These are phyloP conservation scores for Synergus itoensis DNA, from an alignment of 2,888 invertebrate species.

Conservation along the genomic window DNA sequence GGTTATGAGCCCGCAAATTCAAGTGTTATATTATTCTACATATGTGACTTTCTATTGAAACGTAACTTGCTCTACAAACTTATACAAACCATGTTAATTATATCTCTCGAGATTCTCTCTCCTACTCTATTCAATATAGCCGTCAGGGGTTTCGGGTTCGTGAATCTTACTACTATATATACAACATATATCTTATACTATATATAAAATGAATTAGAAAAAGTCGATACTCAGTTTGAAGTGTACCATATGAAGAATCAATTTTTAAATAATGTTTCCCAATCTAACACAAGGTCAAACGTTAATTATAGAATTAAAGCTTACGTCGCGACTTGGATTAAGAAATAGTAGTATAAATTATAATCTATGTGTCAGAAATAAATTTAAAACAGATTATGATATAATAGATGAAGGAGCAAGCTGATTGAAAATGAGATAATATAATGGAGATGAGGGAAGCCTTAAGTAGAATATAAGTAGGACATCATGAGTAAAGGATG, in stretches of 20 bases:
- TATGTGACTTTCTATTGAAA: background rate
- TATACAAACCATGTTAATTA: background rate
- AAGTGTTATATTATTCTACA: background rate
- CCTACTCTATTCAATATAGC: background rate
- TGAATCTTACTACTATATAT: background rate
- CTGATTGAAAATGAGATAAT: background rate
- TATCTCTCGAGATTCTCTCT: constrained; percentile 3
- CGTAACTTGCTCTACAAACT: background rate
- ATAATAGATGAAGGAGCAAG: background rate
- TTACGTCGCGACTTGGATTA: background rate
- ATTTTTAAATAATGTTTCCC: background rate
- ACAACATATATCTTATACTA: too few species aligned
- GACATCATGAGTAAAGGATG: background rate
- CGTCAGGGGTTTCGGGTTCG: background rate
- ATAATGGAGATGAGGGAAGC: background rate
- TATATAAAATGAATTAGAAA: background rate
- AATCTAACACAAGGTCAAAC: background rate
- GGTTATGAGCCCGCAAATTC: background rate
- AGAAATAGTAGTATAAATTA: background rate
- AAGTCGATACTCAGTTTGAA: background rate
- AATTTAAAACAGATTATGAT: background rate
- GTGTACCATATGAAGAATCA: background rate
- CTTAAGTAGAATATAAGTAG: constrained; percentile 8
- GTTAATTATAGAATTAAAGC: background rate
- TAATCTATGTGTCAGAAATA: background rate